Percentiles rank a stretch among this genome's conserved stretches.
phyloP scores from a whole-genome alignment of 2,113 vertebrate genomes.

The Pardalotus punctatus region DNA sequence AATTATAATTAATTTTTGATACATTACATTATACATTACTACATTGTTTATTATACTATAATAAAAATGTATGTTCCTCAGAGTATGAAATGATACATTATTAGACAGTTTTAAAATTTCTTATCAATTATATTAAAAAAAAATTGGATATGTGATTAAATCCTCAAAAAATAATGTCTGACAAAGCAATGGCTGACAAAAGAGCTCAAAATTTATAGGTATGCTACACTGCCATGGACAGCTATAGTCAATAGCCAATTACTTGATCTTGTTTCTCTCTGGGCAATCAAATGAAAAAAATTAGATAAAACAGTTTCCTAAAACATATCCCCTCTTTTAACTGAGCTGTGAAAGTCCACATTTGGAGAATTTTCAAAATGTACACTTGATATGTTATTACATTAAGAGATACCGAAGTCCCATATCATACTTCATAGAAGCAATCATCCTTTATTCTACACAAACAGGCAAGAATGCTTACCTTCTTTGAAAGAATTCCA shows the following conservation, averaged over 20 bases:
- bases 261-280: not conserved
- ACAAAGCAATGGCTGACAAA: not conserved
- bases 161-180: not conserved
- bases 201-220: not conserved
- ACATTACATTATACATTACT: not conserved
- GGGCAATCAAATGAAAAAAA: not conserved
- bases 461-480: not conserved
- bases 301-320: not conserved
- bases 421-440: not conserved
- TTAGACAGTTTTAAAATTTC: not conserved
- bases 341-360: not conserved
- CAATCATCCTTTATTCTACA: not conserved
- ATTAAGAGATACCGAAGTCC: not conserved
- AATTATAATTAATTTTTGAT: not conserved
- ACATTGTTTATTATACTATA: not conserved
- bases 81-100: not conserved
- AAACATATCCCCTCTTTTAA: not conserved
- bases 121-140: not conserved
- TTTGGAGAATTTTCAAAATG: not conserved
- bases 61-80: not conserved
- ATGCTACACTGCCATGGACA: not conserved
- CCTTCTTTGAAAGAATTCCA: not conserved
- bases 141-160: not conserved
- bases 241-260: not conserved
- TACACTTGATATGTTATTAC: not conserved